phyloP scores from a whole-genome alignment of 2,888 invertebrate genomes.

The Drosophila mettleri region DNA sequence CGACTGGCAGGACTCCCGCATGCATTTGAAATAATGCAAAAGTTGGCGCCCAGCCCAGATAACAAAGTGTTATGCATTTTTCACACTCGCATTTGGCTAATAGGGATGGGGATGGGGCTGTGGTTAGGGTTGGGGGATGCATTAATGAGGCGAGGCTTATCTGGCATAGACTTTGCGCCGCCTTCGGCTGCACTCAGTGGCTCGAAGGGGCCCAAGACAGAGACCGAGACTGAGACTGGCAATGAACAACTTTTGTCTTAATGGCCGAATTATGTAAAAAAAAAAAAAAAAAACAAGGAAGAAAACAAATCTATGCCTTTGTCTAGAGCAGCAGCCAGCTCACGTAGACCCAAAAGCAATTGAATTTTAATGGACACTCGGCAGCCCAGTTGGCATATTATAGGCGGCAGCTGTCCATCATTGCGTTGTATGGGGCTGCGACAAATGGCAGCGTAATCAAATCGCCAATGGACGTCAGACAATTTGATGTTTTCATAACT shows the following conservation, averaged over 20 bases:
- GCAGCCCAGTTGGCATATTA: constrained; percentile 1
- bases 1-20: constrained; percentile 1
- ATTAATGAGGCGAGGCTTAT: constrained; percentile 67
- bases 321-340: constrained; percentile 60
- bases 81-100: constrained; percentile 38
- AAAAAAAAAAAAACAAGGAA: not conserved
- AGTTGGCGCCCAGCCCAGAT: constrained; percentile 68
- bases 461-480: constrained; percentile 67
- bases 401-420: constrained; percentile 55
- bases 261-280: constrained; percentile 71
- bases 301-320: constrained; percentile 26
- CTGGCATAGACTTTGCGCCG: constrained; percentile 58
- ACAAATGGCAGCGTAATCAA: constrained; percentile 77
- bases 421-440: constrained; percentile 45
- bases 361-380: constrained; percentile 72
- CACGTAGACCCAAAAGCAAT: constrained; percentile 73
- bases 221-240: constrained; percentile 22
- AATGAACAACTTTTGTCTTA: constrained; percentile 51
- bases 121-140: constrained; percentile 48
- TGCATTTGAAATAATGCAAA: constrained; percentile 60
- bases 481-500: constrained; percentile 59
- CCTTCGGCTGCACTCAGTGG: constrained; percentile 51
- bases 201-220: too few relatives aligned
- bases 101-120: too few relatives aligned
- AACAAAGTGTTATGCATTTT: constrained; percentile 62